Conservation (phyloP, 2,888 invertebrate genomes). For the Melinopterus prodromus region DNA sequence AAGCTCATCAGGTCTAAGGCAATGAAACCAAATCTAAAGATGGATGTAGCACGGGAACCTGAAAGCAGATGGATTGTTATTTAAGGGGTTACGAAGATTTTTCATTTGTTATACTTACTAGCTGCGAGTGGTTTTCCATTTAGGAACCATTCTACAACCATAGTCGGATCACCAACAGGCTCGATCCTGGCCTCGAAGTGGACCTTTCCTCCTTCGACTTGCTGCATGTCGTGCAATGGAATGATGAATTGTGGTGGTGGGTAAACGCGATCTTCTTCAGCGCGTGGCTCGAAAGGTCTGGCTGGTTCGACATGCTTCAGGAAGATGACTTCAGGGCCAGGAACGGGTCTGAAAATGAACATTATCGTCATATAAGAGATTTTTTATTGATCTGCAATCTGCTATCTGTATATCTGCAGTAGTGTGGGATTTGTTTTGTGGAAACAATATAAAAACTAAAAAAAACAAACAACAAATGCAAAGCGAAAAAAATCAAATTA, state of each 20-base stretch:
- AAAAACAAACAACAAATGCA: too few species aligned
- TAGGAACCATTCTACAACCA: constrained; percentile 96
- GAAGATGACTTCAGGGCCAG: constrained; percentile 94
- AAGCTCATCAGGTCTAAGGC: constrained; percentile 91
- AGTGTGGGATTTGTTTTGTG: too few species aligned
- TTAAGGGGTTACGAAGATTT: not conserved
- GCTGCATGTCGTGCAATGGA: constrained; percentile 81
- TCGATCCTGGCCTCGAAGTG: constrained; percentile 98
- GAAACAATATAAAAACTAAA: too few species aligned
- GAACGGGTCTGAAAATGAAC: constrained; percentile 73
- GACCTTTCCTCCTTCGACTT: constrained; percentile 90
- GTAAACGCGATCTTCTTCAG: constrained; percentile 87
- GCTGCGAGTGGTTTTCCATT: constrained; percentile 92
- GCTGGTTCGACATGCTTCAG: constrained; percentile 91
- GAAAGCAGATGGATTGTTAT: constrained; percentile 37
- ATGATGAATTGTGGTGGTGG: constrained; percentile 93
- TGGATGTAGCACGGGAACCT: constrained; percentile 95
- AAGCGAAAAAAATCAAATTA: too few species aligned
- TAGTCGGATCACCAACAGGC: constrained; percentile 95
- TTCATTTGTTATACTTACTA: constrained; percentile 70
- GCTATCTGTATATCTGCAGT: too few species aligned
- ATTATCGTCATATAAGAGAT: not conserved
- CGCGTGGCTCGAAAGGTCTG: constrained; percentile 79
- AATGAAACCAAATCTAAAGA: constrained; percentile 98
- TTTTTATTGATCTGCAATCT: too few species aligned